Percentiles rank a stretch among this genome's conserved stretches.
phyloP scores from a whole-genome alignment of 2,113 vertebrate genomes.

The Nerophis lumbriciformis region DNA sequence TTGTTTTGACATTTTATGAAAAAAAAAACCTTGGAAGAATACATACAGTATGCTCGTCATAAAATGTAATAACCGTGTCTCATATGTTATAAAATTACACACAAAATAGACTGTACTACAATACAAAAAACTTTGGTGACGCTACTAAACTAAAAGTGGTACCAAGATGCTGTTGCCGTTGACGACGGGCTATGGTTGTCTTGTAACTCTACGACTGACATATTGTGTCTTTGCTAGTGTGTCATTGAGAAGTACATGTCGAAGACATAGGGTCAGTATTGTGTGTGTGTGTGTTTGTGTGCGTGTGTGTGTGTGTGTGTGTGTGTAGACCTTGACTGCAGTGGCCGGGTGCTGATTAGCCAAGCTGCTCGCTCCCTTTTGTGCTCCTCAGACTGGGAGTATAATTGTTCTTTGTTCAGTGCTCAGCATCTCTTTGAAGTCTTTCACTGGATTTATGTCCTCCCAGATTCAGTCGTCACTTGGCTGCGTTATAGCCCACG shows the following conservation, averaged over 20 bases:
- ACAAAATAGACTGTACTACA: neutral
- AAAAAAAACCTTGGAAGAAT: too few species aligned
- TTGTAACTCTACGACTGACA: neutral
- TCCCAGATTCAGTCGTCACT: slow-evolving; percentile 40
- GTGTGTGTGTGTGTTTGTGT: slow-evolving; percentile 25
- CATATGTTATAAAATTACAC: too few species aligned
- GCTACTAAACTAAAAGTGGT: neutral
- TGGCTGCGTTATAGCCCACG: slow-evolving; percentile 10
- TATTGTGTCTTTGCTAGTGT: slow-evolving; percentile 29
- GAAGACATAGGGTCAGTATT: slow-evolving; percentile 22
- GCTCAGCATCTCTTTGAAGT: slow-evolving; percentile 64
- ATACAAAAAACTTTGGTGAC: neutral
- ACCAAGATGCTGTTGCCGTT: neutral
- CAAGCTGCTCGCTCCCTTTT: slow-evolving; percentile 56
- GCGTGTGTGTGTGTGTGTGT: slow-evolving; percentile 22
- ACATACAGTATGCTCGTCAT: too few species aligned
- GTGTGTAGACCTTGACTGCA: slow-evolving; percentile 53
- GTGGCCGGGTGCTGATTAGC: slow-evolving; percentile 62
- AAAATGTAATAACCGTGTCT: too few species aligned
- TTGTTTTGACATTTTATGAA: too few species aligned
- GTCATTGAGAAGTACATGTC: slow-evolving; percentile 45
- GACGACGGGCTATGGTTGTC: slow-evolving; percentile 10
- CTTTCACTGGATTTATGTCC: slow-evolving; percentile 60
- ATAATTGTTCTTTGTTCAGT: slow-evolving; percentile 64
- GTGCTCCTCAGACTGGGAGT: slow-evolving; percentile 56